phyloP scores from a whole-genome alignment of 2,113 vertebrate species.

The Ailurus styani region DNA sequence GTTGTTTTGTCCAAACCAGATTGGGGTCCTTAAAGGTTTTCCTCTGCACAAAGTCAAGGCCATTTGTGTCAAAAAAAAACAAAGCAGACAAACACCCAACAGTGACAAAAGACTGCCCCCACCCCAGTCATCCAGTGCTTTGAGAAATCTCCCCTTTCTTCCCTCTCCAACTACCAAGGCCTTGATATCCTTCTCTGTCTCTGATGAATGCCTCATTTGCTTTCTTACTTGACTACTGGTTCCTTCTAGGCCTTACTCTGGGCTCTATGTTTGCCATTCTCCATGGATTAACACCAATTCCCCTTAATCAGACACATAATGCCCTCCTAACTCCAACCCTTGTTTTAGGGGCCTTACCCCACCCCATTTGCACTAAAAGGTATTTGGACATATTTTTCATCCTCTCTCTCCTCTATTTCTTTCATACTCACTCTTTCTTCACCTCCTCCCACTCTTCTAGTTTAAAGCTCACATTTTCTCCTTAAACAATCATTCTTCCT shows the following conservation, averaged over 20 bases:
- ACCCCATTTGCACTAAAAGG: neutral
- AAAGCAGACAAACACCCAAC: neutral
- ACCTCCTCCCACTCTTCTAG: neutral
- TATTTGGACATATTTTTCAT: neutral
- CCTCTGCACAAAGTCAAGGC: neutral
- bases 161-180: neutral
- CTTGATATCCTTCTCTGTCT: neutral
- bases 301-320: neutral
- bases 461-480: neutral
- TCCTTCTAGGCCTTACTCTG: neutral
- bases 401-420: neutral
- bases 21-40: neutral
- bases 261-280: neutral
- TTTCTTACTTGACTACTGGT: neutral
- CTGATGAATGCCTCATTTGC: neutral
- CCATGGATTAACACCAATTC: neutral
- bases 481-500: neutral
- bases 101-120: neutral
- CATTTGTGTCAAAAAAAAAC: neutral
- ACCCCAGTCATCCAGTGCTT: neutral
- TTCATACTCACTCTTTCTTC: neutral
- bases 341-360: neutral
- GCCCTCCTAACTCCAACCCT: neutral
- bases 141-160: neutral
- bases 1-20: neutral